Conservation (phyloP, 2,113 vertebrate species). For the Todiramphus chloris region DNA sequence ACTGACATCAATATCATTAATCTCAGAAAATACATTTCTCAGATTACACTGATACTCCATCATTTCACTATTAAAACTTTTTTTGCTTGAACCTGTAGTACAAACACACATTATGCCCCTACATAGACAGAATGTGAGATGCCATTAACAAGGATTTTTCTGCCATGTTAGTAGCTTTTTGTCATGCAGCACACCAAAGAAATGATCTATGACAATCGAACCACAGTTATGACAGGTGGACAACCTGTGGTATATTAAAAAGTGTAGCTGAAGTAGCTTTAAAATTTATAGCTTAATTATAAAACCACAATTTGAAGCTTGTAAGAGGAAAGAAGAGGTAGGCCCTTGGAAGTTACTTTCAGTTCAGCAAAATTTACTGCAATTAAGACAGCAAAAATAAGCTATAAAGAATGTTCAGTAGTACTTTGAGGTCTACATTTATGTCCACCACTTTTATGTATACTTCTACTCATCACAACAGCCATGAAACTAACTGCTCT, state of each 20-base stretch:
- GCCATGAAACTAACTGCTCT: background rate
- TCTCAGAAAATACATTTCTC: background rate
- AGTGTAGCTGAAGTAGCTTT: background rate
- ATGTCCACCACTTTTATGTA: background rate
- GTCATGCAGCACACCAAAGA: background rate
- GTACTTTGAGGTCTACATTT: background rate
- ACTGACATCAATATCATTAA: background rate
- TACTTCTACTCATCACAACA: background rate
- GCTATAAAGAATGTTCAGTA: background rate
- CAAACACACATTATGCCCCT: background rate
- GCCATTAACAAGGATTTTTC: background rate
- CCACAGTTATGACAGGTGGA: background rate
- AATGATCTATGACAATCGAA: background rate
- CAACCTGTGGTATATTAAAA: conserved; percentile 37
- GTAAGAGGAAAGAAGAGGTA: background rate
- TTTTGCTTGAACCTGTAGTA: background rate
- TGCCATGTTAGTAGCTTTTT: background rate
- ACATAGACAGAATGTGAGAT: background rate
- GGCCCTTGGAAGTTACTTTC: background rate
- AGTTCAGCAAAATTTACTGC: conserved; percentile 35
- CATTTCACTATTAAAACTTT: background rate
- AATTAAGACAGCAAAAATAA: conserved; percentile 16
- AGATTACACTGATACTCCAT: background rate
- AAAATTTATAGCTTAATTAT: conserved; percentile 52
- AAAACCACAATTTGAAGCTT: conserved; percentile 42